Evolutionary conservation across 2,888 invertebrate species (phyloP), one percentile per base, ranked within the genome.

Genomic region (Celastrina argiolus): DNA sequence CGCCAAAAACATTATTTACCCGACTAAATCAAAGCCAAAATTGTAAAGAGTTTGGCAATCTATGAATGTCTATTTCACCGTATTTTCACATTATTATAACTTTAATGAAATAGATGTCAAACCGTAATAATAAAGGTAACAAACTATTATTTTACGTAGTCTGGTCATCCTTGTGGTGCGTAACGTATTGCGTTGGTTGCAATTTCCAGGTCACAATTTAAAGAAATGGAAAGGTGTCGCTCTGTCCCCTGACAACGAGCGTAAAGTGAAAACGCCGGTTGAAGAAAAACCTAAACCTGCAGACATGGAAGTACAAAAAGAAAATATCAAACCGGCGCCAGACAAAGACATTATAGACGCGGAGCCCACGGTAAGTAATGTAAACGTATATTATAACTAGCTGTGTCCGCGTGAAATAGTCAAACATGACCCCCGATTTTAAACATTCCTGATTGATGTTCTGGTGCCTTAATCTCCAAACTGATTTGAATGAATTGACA

Each of bases 191-290:
- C 26, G 10, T 22, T 26, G 22, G 16, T 45, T 18, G 10, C 4
- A 0, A 51, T 10, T 72, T 74, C 36, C 86, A 81, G 92, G 79
- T 18, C 93, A 93, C 73, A 93, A 94, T 64, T 86, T 96, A 75
- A 92, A 94, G 75, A 96, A 95, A 87, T 96, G 96, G 95, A 96
- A 96, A 83, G 95, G 94, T 63, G 94, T 94, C 59, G 93, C 94
- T 71, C 92, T 96, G 76, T 94, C 94, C 18, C 94, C 94, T 3
- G 94, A 94, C 71, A 93, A 93, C 73, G 93, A 92, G 72, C 86
- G 90, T 67, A 87, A 89, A 75, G 72, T 75, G 65, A 90, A 81
- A 73, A 74, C 75, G 18, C 82, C 80, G 64, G 74, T 76, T 22
- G 75, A 77, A 68, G 75, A 75, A 41, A 76, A 70, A 31, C 75